phyloP scores from a whole-genome alignment of 2,797 vertebrate genomes.

The Tenualosa thibaudeaui region DNA sequence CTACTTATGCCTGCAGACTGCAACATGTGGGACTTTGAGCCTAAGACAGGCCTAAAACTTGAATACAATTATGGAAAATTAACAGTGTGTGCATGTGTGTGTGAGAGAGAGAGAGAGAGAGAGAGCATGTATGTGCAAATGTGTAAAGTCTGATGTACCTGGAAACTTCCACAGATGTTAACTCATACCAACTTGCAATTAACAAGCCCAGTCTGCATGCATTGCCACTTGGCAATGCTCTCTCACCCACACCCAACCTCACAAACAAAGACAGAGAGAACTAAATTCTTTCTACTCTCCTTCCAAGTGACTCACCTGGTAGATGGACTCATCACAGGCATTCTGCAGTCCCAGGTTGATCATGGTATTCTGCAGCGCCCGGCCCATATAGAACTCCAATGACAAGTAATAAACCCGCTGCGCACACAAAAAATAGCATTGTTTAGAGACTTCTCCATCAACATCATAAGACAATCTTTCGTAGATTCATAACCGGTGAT shows the following conservation, averaged over 20 bases:
- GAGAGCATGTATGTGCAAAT: background rate
- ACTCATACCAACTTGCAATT: background rate
- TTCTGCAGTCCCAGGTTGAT: conserved; percentile 96
- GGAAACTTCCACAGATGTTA: background rate
- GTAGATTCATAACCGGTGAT: background rate
- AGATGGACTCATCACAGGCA: conserved; percentile 94
- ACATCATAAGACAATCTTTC: background rate
- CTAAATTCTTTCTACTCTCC: background rate
- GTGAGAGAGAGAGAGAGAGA: too few species aligned
- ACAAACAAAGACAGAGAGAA: background rate
- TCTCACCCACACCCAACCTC: background rate
- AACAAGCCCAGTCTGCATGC: too few species aligned
- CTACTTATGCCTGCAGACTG: too few species aligned
- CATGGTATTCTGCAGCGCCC: conserved; percentile 96
- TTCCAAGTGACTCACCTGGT: conserved; percentile 79
- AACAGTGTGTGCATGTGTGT: background rate
- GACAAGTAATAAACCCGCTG: conserved; percentile 98
- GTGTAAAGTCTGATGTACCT: background rate
- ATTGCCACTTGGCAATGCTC: background rate
- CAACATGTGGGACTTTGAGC: too few species aligned
- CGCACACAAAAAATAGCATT: background rate
- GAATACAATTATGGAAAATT: background rate
- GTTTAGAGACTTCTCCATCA: background rate
- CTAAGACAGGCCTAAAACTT: too few species aligned
- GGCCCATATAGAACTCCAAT: conserved; percentile 97